Evolutionary conservation across 2,113 vertebrate genomes (phyloP), one percentile per base, ranked within the genome.

Genomic region (Daubentonia madagascariensis): DNA sequence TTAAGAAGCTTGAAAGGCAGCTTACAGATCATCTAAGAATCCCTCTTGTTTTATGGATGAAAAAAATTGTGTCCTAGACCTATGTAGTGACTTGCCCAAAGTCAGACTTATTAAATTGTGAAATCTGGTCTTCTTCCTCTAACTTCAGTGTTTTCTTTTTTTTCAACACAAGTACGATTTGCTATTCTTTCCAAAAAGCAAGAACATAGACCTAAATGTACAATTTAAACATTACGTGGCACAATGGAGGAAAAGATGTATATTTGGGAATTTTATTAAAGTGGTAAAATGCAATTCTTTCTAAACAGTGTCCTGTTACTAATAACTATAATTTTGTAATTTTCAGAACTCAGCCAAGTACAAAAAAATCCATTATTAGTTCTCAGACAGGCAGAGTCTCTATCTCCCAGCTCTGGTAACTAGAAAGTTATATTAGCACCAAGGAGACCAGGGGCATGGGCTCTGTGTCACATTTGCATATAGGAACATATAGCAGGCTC

Each of bases 241-340:
- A 89, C 25, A 79, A 45, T 65, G 37, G 11, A 50, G 25, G 6
- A 8, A 63, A 18, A 54, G 10, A n/a, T 6, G 2, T 76, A 68
- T 65, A 75, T 75, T 95, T 90, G 52, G 23, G 73, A 81, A 43
- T 63, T 75, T 88, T 86, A 79, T 61, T 95, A 59, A 95, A 90
- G n/a, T 54, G 32, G 8, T 54, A 92, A 97, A 92, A 92, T 79
- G 3, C 40, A 87, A 89, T 97, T 20, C 22, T 95, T 96, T 83
- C 57, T 94, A 95, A 97, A 89, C 14, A 95, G 16, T 85, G 11
- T 87, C 40, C 40, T 78, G 13, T 75, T 97, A 81, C 59, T 81
- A 92, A 70, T 92, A 91, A 78, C 23, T 30, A 5, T n/a, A 88
- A 76, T 95, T 93, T 76, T 87, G 57, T 85, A 70, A 96, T 91